Conservation (phyloP, 2,797 vertebrate species). For the Rhincodon typus region DNA sequence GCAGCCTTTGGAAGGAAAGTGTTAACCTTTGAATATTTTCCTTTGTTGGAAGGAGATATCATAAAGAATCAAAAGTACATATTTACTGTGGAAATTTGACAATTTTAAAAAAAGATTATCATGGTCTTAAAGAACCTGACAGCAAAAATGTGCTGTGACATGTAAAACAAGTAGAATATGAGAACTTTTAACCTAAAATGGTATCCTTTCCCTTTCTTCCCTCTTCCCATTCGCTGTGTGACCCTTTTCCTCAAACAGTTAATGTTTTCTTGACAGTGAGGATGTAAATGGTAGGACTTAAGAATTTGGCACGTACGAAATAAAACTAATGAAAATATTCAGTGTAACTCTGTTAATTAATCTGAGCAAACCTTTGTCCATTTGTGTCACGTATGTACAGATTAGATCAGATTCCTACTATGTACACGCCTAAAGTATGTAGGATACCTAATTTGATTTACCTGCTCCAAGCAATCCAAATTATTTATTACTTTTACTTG, state of each 20-base stretch:
- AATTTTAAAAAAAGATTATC: too few species aligned
- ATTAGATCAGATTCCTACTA: not conserved
- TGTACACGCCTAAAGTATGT: not conserved
- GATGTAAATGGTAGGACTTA: not conserved
- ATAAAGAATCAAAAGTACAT: too few species aligned
- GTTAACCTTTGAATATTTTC: not conserved
- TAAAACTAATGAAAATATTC: not conserved
- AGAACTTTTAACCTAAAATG: too few species aligned
- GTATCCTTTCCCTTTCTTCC: too few species aligned
- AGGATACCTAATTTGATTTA: not conserved
- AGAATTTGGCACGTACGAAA: not conserved
- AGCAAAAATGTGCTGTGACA: too few species aligned
- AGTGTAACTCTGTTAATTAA: not conserved
- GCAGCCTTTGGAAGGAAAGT: not conserved
- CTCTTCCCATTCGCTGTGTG: not conserved
- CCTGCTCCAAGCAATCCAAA: not conserved
- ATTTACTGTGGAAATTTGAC: too few species aligned
- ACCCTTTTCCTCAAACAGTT: not conserved
- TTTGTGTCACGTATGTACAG: not conserved
- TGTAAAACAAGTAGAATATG: too few species aligned
- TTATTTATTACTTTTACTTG: not conserved
- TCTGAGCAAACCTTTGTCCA: not conserved
- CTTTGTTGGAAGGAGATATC: too few species aligned
- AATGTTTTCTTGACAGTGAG: not conserved
- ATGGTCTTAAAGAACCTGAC: too few species aligned